Evolutionary conservation across 2,888 invertebrate genomes (phyloP).

Genomic region (Lithophane leautieri): DNA sequence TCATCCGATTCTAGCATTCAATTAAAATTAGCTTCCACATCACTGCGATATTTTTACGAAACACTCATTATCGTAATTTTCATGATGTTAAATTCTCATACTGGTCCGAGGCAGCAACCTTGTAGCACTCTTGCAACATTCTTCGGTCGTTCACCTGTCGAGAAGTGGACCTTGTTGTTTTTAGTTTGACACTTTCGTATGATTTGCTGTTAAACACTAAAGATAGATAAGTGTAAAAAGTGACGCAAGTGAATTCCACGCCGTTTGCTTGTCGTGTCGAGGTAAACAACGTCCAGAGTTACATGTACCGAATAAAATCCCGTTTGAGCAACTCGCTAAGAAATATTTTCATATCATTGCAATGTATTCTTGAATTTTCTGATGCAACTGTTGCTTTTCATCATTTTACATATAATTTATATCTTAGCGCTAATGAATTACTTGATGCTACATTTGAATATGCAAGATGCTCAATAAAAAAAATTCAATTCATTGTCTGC

Average conservation of each 20-base stretch:
- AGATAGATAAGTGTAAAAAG: conserved; percentile 59
- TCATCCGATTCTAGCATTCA: conserved; percentile 9
- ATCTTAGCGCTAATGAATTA: neutral
- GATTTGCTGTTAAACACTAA: conserved; percentile 68
- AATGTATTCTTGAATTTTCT: conserved; percentile 19
- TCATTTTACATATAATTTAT: neutral
- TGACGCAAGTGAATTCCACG: conserved; percentile 63
- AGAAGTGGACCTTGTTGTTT: conserved; percentile 80
- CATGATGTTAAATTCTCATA: conserved; percentile 57
- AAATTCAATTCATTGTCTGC: neutral
- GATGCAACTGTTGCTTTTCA: conserved; percentile 1
- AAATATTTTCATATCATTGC: conserved; percentile 27
- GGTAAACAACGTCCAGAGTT: conserved; percentile 49
- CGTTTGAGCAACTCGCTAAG: conserved; percentile 27
- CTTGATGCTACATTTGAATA: neutral
- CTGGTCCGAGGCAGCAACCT: conserved; percentile 74
- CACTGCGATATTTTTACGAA: conserved; percentile 40
- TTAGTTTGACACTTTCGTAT: conserved; percentile 77
- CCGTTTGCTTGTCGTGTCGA: conserved; percentile 48
- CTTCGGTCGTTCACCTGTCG: conserved; percentile 80
- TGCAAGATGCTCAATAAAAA: neutral
- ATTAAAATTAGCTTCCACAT: conserved; percentile 31
- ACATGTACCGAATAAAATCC: conserved; percentile 42
- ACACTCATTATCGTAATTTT: conserved; percentile 50
- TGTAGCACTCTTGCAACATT: conserved; percentile 79